Evolutionary conservation across 2,797 vertebrate species (phyloP), one percentile per base, ranked within the genome.

Genomic region (Halcyon badia): DNA sequence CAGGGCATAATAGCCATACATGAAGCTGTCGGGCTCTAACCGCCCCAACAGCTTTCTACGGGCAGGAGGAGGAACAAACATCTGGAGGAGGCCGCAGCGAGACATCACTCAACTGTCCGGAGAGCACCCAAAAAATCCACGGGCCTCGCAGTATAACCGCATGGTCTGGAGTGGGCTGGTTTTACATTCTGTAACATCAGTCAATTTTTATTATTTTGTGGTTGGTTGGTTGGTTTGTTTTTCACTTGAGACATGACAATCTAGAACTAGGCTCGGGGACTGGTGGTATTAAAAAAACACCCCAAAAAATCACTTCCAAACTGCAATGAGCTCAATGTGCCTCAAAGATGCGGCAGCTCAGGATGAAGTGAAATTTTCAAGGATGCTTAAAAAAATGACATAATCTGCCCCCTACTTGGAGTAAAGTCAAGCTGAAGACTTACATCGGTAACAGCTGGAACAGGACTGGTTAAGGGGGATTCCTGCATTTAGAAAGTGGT

Each of bases 121-220:
- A 89, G 51, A 84, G 97, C 97, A 97, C 97, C 97, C 94, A 92
- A 97, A 31, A 60, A 54, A 77, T 93, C 69, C 96, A 64, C 95
- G 73, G 56, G 94, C 94, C 94, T 97, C 96, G 94, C 95, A 60
- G 95, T 52, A 96, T 90, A 97, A 90, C 90, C 90, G 93, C 87
- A n/a, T 79, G 92, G 97, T 86, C 96, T 97, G 98, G 97, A 98
- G 97, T 97, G 98, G 97, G 94, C 89, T 95, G 94, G 69, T 94
- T 90, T 91, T 94, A 96, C 89, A 94, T 95, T 97, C 87, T 31
- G 89, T 84, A 95, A 96, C 90, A 95, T 51, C 83, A 62, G 79
- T 77, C 49, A 41, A 42, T 58, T 91, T 3, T 91, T 52, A 39
- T 3, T 14, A 5, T 13, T n/a, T 57, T 22, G 18, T 22, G 33